A percentile compares a stretch with the other conserved stretches of the same genome.
Conservation (phyloP, 2,113 vertebrate genomes). For the Tachuris rubrigastra region DNA sequence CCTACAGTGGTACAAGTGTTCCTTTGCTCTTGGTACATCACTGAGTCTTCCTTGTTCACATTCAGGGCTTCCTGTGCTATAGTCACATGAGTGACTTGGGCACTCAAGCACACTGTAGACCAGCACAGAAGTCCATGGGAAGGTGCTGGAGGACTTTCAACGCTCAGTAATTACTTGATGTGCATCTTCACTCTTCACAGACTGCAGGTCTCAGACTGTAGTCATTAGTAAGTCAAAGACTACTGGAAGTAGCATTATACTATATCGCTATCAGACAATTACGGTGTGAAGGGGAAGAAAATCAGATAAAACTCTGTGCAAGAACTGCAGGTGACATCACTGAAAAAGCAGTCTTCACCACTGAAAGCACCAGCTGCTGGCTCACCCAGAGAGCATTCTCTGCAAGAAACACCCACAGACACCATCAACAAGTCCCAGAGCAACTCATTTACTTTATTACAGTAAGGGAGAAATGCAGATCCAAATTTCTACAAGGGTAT, state of each 20-base stretch:
- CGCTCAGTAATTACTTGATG: not conserved
- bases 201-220: not conserved
- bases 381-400: not conserved
- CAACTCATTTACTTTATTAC: conserved; percentile 24
- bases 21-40: not conserved
- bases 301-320: not conserved
- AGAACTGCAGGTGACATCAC: not conserved
- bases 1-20: not conserved
- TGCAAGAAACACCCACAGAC: not conserved
- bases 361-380: not conserved
- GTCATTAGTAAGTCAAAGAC: not conserved
- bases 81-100: not conserved
- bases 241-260: not conserved
- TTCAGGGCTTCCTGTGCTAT: not conserved
- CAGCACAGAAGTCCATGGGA: fast-evolving
- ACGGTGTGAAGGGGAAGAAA: not conserved
- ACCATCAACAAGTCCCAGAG: conserved; percentile 10
- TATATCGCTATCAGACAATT: not conserved
- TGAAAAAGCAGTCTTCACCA: not conserved
- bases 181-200: not conserved
- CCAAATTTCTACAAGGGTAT: not conserved
- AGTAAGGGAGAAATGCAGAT: not conserved
- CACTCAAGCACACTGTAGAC: not conserved
- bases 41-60: not conserved
- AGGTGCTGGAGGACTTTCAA: not conserved